Evolutionary conservation across 2,888 invertebrate species (phyloP).

Genomic region (Cheiracanthium punctorium): DNA sequence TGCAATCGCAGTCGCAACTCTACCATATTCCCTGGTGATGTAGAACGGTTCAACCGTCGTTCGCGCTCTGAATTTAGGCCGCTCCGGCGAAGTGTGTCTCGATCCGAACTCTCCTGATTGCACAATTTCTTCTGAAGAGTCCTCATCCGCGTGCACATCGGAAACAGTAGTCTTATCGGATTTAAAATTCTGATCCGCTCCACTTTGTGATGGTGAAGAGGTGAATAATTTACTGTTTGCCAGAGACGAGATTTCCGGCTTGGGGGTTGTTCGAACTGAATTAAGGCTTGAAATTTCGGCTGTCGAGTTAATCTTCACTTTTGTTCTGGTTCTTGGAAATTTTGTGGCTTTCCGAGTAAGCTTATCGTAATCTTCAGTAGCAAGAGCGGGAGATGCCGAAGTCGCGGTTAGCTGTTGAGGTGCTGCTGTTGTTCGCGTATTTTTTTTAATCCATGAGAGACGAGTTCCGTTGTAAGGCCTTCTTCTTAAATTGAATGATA

Average conservation of each 20-base stretch:
- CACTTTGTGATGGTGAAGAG: no score
- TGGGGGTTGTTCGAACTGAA: no score
- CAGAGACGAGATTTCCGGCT: no score
- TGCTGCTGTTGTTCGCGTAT: conserved; percentile 14
- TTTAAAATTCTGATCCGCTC: no score
- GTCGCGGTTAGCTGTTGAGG: not conserved
- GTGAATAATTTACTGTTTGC: no score
- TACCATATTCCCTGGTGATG: conserved; percentile 53
- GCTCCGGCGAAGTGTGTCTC: not conserved
- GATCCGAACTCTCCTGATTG: not conserved
- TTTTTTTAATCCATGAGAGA: conserved; percentile 35
- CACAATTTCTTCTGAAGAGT: no score
- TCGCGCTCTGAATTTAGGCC: not conserved
- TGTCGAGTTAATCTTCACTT: conserved; percentile 13
- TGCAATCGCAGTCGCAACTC: conserved; percentile 30
- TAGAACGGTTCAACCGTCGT: conserved; percentile 54
- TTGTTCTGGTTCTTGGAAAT: conserved; percentile 25
- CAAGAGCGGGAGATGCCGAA: not conserved
- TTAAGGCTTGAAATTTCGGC: no score
- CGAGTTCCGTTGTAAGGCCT: conserved; percentile 32
- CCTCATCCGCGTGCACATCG: no score
- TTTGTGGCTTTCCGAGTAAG: conserved; percentile 5
- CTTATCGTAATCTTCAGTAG: not conserved
- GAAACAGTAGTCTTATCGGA: no score
- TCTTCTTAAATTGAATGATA: conserved; percentile 18